These are phyloP conservation scores for Sitta carolinensis DNA, from an alignment of 2,797 vertebrate genomes.

Conservation along the genomic window DNA sequence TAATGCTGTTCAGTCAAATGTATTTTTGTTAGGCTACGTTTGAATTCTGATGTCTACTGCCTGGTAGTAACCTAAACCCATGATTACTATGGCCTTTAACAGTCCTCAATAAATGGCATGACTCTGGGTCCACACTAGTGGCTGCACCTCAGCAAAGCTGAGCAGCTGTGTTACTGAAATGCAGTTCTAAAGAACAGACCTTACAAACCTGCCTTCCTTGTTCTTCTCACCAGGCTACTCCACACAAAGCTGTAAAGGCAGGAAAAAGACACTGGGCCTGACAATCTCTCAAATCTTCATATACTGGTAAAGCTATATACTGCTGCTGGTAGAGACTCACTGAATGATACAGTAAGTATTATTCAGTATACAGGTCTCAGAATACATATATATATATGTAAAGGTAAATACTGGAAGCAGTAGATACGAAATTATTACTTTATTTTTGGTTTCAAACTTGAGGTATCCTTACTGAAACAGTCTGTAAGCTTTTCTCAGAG, in stretches of 20 bases:
- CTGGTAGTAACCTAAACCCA: neutral
- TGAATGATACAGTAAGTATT: no score
- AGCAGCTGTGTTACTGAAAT: neutral
- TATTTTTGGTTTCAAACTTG: neutral
- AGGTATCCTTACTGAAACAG: neutral
- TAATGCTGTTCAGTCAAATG: neutral
- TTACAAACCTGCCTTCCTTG: neutral
- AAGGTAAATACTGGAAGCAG: neutral
- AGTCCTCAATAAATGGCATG: neutral
- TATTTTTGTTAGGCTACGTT: neutral
- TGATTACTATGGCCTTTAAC: neutral
- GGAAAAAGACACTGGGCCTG: neutral
- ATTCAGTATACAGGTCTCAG: no score
- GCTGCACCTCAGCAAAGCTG: neutral
- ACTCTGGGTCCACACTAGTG: neutral
- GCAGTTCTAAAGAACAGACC: neutral
- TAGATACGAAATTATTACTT: neutral
- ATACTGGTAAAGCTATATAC: neutral
- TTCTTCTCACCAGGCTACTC: neutral
- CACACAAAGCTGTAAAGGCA: neutral
- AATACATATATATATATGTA: no score
- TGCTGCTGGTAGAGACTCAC: neutral
- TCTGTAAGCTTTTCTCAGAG: neutral
- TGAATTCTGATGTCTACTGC: neutral
- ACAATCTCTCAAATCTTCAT: rapidly evolving